Evolutionary conservation across 2,888 invertebrate species (phyloP), one percentile per base, ranked within the genome.

Genomic region (Nymphalis urticae): DNA sequence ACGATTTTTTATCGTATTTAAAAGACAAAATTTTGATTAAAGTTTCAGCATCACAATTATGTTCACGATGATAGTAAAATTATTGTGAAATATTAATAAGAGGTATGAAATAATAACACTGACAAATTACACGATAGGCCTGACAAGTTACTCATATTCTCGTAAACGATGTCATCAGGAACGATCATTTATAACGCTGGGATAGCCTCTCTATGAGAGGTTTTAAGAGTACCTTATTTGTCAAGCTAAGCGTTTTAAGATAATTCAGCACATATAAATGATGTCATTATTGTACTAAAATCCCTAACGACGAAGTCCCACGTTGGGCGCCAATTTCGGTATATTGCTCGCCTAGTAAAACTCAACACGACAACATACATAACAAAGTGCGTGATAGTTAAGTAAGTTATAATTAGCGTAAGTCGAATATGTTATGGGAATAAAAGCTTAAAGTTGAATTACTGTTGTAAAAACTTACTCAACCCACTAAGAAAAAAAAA

Each of bases 131-230:
- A 50, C 48, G 66, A 70, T 62, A 64, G 68, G 59, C 32, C 66
- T 69, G 75, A 72, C 72, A 75, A 75, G 70, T 75, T 70, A 73
- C 73, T 74, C 69, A 70, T 64, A 69, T 69, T 62, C 69, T 62
- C 65, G 70, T 73, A 72, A 73, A 71, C 70, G 76, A 73, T 71
- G 73, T 72, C 75, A 71, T 74, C 74, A 68, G 61, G 61, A 69
- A 71, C 62, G 67, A 72, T 74, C 75, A 75, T 75, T 75, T 75
- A 72, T 76, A 71, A 71, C 63, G 21, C 66, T 50, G 47, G 62
- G 66, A 73, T 70, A 60, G 65, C 64, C 66, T 24, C 58, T 48
- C 58, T 66, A 68, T 64, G 64, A 71, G 66, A 61, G 64, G 56
- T 56, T 62, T 53, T 21, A 60, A 60, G 56, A 7, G 42, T 32